Conservation (phyloP, 2,797 vertebrate genomes). For the Malurus leucopterus region DNA sequence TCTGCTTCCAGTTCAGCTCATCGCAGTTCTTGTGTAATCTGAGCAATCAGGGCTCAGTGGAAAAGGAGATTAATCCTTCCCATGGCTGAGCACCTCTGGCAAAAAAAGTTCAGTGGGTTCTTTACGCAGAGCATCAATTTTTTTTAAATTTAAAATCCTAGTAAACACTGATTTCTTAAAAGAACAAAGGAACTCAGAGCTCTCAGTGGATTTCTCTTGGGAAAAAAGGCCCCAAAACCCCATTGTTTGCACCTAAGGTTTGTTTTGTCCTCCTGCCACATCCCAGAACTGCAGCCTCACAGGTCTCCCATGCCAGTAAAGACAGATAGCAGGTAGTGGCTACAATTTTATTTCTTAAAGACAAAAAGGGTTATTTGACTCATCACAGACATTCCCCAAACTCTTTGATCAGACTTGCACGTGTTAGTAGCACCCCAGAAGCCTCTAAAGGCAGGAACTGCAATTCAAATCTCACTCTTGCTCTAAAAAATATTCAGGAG, state of each 20-base stretch:
- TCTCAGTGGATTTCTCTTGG: background rate
- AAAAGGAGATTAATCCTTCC: constrained; percentile 12
- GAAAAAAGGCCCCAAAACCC: background rate
- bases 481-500: constrained; percentile 38
- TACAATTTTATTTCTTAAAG: constrained; percentile 54
- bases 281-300: constrained; percentile 18
- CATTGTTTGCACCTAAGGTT: background rate
- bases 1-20: constrained; percentile 48
- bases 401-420: constrained; percentile 37
- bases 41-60: constrained; percentile 2
- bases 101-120: background rate
- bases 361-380: constrained; percentile 58
- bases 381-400: constrained; percentile 58
- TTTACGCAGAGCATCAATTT: background rate
- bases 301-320: constrained; percentile 43
- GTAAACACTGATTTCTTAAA: background rate
- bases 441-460: constrained; percentile 57
- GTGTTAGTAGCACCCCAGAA: constrained; percentile 41
- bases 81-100: constrained; percentile 5
- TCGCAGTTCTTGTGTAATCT: constrained; percentile 9
- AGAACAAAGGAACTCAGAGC: constrained; percentile 10
- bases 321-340: constrained; percentile 54
- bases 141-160: background rate
- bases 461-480: constrained; percentile 49
- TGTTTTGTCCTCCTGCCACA: constrained; percentile 22